phyloP scores from a whole-genome alignment of 2,113 vertebrate genomes.

The Prinia subflava region DNA sequence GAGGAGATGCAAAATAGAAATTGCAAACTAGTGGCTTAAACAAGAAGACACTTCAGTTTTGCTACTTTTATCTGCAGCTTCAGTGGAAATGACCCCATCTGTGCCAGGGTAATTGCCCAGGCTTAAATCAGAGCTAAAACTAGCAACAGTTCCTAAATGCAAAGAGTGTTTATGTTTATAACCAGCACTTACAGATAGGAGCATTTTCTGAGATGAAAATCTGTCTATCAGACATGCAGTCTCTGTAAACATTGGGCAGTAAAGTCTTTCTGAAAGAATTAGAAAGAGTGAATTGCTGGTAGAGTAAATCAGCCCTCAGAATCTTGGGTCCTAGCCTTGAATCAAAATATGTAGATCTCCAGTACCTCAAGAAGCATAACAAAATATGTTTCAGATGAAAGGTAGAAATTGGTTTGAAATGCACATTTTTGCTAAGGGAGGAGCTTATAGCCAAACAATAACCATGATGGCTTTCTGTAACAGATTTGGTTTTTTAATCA shows the following conservation, averaged over 20 bases:
- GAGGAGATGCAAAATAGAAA: neutral
- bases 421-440: neutral
- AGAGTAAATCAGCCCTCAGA: neutral
- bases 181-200: neutral
- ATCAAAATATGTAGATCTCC: neutral
- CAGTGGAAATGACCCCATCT: neutral
- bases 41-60: neutral
- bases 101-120: neutral
- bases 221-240: neutral
- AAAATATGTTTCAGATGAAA: neutral
- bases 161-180: neutral
- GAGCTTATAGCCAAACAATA: neutral
- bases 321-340: neutral
- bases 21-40: neutral
- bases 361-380: neutral
- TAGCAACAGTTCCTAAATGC: neutral
- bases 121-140: neutral
- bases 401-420: neutral
- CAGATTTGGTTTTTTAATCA: neutral
- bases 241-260: neutral
- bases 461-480: neutral
- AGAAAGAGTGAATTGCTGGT: neutral
- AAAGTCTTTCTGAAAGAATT: neutral
- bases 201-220: neutral
- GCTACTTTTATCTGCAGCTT: neutral